These are phyloP conservation scores for Toxonevra muliebris DNA, from an alignment of 2,888 invertebrate species.

Conservation along the genomic window DNA sequence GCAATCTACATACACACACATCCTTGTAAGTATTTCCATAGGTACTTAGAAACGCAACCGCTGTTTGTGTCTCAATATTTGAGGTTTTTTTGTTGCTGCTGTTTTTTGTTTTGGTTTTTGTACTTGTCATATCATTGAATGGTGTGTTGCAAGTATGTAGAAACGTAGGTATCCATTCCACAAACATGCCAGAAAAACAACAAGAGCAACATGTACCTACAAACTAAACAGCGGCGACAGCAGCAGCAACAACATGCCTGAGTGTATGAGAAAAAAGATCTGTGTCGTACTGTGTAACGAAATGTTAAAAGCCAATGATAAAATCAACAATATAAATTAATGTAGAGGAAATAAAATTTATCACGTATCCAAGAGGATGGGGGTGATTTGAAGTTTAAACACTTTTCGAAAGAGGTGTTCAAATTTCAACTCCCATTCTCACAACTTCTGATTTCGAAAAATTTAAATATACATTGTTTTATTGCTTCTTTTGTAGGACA, in stretches of 20 bases:
- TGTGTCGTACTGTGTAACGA: background rate
- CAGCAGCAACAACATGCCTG: background rate
- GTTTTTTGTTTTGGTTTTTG: background rate
- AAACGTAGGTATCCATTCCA: background rate
- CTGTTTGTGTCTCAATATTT: background rate
- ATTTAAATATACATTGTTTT: too few relatives aligned
- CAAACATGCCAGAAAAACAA: constrained; percentile 5
- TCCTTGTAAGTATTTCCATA: background rate
- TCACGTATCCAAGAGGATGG: too few relatives aligned
- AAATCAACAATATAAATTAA: too few relatives aligned
- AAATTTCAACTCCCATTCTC: too few relatives aligned
- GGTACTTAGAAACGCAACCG: background rate
- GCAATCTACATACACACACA: background rate
- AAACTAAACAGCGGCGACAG: background rate
- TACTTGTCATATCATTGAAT: too few relatives aligned
- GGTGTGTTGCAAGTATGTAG: background rate
- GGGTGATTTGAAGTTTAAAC: too few relatives aligned
- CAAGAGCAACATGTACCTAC: background rate
- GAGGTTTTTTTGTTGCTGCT: constrained; percentile 1
- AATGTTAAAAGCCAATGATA: background rate
- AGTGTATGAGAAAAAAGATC: background rate
- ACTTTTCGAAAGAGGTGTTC: too few relatives aligned
- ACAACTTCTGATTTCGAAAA: too few relatives aligned
- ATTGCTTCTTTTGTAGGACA: too few relatives aligned
- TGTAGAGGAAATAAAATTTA: too few relatives aligned